These are phyloP conservation scores for Macrosoma leucophasiata DNA, from an alignment of 2,888 invertebrate species.

Conservation along the genomic window DNA sequence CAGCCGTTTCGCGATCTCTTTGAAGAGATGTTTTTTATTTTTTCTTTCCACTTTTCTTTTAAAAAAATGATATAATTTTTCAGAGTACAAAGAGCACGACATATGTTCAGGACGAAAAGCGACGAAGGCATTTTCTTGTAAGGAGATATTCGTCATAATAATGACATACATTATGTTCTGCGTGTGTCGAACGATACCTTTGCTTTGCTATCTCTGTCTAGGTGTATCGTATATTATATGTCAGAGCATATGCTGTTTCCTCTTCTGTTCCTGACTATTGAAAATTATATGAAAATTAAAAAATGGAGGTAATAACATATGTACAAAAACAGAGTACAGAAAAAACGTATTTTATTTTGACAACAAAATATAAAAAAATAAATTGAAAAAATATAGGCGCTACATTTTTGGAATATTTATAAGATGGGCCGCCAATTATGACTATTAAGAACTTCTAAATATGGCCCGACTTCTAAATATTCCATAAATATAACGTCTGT, in stretches of 20 bases:
- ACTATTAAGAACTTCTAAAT: no score
- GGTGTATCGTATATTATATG: constrained; percentile 30
- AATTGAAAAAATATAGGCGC: neutral
- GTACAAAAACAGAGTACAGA: no score
- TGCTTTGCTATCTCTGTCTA: constrained; percentile 28
- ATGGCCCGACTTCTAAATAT: no score
- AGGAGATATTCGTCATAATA: constrained; percentile 20
- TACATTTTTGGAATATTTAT: neutral
- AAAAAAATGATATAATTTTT: constrained; percentile 18
- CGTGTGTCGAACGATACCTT: constrained; percentile 26
- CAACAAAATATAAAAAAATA: neutral
- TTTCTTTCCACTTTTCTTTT: no score
- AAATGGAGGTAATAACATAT: no score
- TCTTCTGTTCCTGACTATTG: constrained; percentile 32
- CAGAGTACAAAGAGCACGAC: constrained; percentile 32
- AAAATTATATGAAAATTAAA: neutral
- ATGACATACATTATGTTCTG: constrained; percentile 17
- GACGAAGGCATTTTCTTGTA: constrained; percentile 24
- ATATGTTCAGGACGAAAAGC: constrained; percentile 30
- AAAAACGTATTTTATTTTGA: neutral
- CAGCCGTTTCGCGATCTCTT: no score
- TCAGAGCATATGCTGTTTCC: constrained; percentile 31
- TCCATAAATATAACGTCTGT: no score
- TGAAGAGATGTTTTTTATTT: no score
- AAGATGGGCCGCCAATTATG: neutral